These are phyloP conservation scores for Ciconia maguari DNA, from an alignment of 2,113 vertebrate species.

Conservation along the genomic window DNA sequence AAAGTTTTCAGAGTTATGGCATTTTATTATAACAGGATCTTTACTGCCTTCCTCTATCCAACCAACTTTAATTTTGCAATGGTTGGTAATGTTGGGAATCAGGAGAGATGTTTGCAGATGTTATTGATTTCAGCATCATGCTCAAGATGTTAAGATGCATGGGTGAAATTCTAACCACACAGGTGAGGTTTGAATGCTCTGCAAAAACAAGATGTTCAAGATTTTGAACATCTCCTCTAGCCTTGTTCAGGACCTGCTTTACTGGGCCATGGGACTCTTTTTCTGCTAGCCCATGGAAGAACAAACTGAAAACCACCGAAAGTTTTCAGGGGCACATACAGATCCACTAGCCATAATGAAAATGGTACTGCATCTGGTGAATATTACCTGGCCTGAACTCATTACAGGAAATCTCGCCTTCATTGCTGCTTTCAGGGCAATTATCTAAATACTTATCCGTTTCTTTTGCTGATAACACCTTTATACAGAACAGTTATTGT, in stretches of 20 bases:
- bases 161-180: not conserved
- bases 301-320: not conserved
- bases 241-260: not conserved
- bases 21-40: not conserved
- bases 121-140: not conserved
- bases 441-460: not conserved
- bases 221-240: not conserved
- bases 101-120: not conserved
- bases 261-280: not conserved
- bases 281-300: not conserved
- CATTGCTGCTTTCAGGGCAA: not conserved
- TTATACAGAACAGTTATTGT: not conserved
- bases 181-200: not conserved
- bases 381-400: not conserved
- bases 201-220: not conserved
- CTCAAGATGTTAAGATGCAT: not conserved
- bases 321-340: not conserved
- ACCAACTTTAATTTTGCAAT: not conserved
- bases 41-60: not conserved
- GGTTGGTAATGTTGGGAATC: not conserved
- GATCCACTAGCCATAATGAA: not conserved
- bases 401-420: not conserved
- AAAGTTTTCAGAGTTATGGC: fast-evolving
- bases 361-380: fast-evolving
- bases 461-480: not conserved